Conservation (phyloP, 1,140 invertebrate species). For the Bathynomus jamesi region DNA sequence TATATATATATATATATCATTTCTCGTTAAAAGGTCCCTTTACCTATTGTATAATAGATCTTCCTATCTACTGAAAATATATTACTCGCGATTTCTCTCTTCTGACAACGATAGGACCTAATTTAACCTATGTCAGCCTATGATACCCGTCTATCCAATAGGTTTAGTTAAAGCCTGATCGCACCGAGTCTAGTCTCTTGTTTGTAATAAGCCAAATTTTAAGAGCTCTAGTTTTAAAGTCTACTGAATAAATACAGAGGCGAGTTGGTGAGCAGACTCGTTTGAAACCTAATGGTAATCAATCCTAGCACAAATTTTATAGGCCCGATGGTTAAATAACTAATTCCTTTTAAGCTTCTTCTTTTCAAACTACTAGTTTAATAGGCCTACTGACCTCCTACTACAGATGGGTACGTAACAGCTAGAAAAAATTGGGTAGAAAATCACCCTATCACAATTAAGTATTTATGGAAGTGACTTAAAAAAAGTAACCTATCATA, state of each 20-base stretch:
- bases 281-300: background rate
- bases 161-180: background rate
- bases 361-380: background rate
- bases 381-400: no score
- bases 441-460: background rate
- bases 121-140: background rate
- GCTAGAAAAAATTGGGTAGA: background rate
- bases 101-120: background rate
- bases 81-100: background rate
- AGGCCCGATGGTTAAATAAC: background rate
- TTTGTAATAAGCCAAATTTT: no score
- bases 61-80: background rate
- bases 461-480: background rate
- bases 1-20: slow-evolving; percentile 3
- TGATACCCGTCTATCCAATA: background rate
- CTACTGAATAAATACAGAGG: no score
- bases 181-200: no score
- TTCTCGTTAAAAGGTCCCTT: background rate
- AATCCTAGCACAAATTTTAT: background rate
- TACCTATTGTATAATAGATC: background rate
- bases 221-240: no score
- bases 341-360: background rate
- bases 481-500: background rate
- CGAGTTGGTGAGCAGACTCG: no score
- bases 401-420: background rate